phyloP scores from a whole-genome alignment of 2,113 vertebrate genomes.

The Camelus bactrianus region DNA sequence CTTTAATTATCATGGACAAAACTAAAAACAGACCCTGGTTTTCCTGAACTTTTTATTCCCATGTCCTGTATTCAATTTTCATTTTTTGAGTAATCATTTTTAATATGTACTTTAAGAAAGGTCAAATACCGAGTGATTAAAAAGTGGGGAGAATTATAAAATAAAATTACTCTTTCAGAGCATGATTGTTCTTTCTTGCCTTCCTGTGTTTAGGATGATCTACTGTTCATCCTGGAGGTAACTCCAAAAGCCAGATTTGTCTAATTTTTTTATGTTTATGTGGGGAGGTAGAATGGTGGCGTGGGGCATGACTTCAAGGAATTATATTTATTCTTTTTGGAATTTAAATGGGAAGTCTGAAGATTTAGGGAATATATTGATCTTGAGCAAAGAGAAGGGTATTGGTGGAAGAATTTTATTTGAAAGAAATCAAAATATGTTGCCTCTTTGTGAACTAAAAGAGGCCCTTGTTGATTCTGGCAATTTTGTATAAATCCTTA shows the following conservation, averaged over 20 bases:
- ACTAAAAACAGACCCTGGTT: not conserved
- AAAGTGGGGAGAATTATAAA: constrained; percentile 41
- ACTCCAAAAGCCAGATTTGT: not conserved
- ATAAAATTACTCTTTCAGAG: constrained; percentile 43
- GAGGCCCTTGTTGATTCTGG: constrained; percentile 46
- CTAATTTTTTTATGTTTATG: not conserved
- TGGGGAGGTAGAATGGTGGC: not conserved
- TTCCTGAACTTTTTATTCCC: not conserved
- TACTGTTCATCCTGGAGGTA: not conserved
- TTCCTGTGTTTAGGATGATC: not conserved
- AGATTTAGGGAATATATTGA: constrained; percentile 47
- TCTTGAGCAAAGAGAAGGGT: constrained; percentile 22
- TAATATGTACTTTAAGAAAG: not conserved
- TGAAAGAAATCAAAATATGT: constrained; percentile 45
- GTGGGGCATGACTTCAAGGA: not conserved
- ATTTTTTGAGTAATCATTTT: not conserved
- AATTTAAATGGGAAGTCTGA: constrained; percentile 36
- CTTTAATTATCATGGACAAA: not conserved
- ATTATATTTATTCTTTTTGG: constrained; percentile 32
- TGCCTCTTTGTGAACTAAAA: constrained; percentile 52
- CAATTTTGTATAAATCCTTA: constrained; percentile 32
- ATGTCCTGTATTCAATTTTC: not conserved
- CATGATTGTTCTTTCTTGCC: not conserved
- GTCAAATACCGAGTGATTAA: constrained; percentile 8
- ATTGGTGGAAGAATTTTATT: constrained; percentile 24